A percentile compares a stretch with the other conserved stretches of the same genome.
These are phyloP conservation scores for Sclerurus mexicanus DNA, from an alignment of 2,113 vertebrate genomes.

Conservation along the genomic window DNA sequence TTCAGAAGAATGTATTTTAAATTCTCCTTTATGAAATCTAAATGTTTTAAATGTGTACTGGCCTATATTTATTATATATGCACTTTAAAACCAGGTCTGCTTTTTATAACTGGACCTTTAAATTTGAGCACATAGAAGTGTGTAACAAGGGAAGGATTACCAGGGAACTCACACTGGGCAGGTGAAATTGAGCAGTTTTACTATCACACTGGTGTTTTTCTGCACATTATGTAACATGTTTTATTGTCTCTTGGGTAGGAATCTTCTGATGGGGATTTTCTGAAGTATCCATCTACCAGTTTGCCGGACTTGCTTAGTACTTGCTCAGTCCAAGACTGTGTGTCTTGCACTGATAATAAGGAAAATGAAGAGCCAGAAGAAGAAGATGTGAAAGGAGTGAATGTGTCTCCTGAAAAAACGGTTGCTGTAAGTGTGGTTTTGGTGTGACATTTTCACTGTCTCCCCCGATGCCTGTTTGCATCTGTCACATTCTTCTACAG, in stretches of 20 bases:
- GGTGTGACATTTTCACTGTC: neutral
- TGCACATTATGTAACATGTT: neutral
- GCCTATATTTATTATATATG: neutral
- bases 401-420: slow-evolving; percentile 55
- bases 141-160: neutral
- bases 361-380: slow-evolving; percentile 79
- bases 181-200: neutral
- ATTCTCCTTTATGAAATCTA: neutral
- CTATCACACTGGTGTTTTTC: neutral
- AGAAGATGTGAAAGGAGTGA: slow-evolving; percentile 67
- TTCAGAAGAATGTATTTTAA: neutral
- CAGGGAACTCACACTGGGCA: neutral
- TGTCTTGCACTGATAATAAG: slow-evolving; percentile 79
- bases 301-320: slow-evolving; percentile 90
- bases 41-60: neutral
- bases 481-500: neutral
- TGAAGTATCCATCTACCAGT: slow-evolving; percentile 88
- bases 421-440: slow-evolving; percentile 77
- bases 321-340: slow-evolving; percentile 75
- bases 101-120: neutral
- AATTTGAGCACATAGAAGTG: neutral
- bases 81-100: neutral
- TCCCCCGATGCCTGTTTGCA: neutral
- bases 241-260: neutral
- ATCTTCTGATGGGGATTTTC: slow-evolving; percentile 71